Evolutionary conservation across 53 echinoderm and acorn worm genomes (phyloP), one percentile per base, ranked within the genome.

Genomic region (Crossaster papposus): DNA sequence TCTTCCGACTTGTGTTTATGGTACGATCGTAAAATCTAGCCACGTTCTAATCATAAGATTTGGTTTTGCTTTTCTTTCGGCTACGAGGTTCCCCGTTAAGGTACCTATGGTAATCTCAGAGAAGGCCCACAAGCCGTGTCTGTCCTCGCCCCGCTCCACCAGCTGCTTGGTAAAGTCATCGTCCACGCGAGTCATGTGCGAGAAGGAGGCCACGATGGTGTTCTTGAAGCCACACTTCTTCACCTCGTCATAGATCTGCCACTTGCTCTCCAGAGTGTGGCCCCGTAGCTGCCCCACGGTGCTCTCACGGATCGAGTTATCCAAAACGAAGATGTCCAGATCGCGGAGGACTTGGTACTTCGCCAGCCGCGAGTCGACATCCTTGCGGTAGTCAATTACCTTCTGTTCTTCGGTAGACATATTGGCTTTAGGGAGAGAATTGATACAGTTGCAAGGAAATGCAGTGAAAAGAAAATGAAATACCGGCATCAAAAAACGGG

Each of bases 231-330:
- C 92, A 28, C 76, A 77, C 77, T 92, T 92, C 85, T 92, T 90
- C 18, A 92, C 90, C 78, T 92, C 92, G 7, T 92, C 79, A 79
- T 83, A 92, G 89, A 92, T 92, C 84, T 89, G 64, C 83, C 90
- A 90, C 85, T 92, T 92, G 72, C 78, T 92, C 64, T 92, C 92
- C 34, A 92, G 76, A 54, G 92, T 92, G 90, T 92, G 92, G 29
- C 81, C 92, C 55, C 89, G 89, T 8, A 92, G 89, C 74, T 89
- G 82, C 23, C 81, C 88, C 52, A 91, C 91, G 50, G 91, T 91
- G 72, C 88, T 91, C 80, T 91, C 91, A 11, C 91, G 80, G 36
- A 89, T 89, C 44, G 89, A 89, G 82, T 92, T 92, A 65, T 92
- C 92, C 23, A 92, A 64, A 18, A 92, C 92, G 77, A 92, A 92